These are phyloP conservation scores for Glyphotaelius pellucidus DNA, from an alignment of 2,888 invertebrate species.

Conservation along the genomic window DNA sequence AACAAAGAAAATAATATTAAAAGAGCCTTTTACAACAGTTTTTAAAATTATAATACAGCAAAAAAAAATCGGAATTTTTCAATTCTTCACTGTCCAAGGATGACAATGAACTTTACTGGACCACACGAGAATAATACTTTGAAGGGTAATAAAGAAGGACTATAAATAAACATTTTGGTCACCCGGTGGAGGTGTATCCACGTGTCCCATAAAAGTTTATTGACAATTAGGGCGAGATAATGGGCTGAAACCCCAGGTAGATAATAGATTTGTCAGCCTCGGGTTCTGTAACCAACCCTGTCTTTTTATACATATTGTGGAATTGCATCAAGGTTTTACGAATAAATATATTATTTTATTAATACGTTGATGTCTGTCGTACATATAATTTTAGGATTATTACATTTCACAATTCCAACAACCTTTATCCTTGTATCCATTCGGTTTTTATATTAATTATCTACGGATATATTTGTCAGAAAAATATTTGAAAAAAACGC, in stretches of 20 bases:
- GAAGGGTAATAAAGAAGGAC: too few relatives aligned
- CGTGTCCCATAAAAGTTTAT: not conserved
- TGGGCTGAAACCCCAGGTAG: not conserved
- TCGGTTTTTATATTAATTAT: not conserved
- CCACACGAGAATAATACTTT: too few relatives aligned
- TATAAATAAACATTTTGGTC: not conserved
- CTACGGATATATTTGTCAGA: not conserved
- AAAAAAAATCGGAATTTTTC: too few relatives aligned
- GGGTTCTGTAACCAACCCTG: not conserved
- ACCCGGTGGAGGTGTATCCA: not conserved
- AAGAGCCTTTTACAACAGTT: too few relatives aligned
- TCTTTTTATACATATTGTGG: not conserved
- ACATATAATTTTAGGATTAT: not conserved
- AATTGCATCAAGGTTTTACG: not conserved
- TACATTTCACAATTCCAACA: not conserved
- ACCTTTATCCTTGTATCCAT: not conserved
- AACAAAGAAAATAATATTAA: too few relatives aligned
- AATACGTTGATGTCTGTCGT: too few relatives aligned
- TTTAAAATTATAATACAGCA: too few relatives aligned
- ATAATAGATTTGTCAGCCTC: not conserved
- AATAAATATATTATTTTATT: not conserved
- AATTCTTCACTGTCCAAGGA: too few relatives aligned
- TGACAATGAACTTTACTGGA: too few relatives aligned
- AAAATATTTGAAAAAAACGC: not conserved
- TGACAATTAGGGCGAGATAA: not conserved